phyloP scores from a whole-genome alignment of 2,113 vertebrate species.

The Riparia riparia region DNA sequence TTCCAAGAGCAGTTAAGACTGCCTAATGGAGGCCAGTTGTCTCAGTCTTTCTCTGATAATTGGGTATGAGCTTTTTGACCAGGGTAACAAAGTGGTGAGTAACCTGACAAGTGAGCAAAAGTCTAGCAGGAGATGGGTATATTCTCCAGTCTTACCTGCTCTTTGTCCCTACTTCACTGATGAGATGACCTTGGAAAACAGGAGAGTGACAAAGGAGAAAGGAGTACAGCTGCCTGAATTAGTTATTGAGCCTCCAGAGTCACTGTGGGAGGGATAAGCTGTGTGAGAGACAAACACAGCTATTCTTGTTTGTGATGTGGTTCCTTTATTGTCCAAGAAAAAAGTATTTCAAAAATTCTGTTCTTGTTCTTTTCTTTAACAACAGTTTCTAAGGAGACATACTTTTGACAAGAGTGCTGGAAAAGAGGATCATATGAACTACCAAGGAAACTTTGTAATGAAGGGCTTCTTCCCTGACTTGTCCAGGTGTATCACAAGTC shows the following conservation, averaged over 20 bases:
- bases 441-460: background rate
- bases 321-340: background rate
- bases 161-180: background rate
- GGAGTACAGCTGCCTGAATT: background rate
- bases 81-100: background rate
- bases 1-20: background rate
- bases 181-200: background rate
- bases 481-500: fast-evolving
- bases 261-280: background rate
- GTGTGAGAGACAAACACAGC: fast-evolving
- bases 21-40: background rate
- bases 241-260: background rate
- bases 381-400: background rate
- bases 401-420: background rate
- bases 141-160: background rate
- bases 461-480: background rate
- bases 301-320: background rate
- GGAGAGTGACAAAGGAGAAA: background rate
- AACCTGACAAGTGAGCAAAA: background rate
- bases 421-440: background rate
- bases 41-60: background rate
- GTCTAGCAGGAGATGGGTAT: background rate
- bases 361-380: background rate
- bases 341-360: background rate
- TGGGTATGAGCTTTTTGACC: background rate